A percentile compares a stretch with the other conserved stretches of the same genome.
phyloP scores from a whole-genome alignment of 2,113 vertebrate species.

The pig (Sus scrofa) region DNA sequence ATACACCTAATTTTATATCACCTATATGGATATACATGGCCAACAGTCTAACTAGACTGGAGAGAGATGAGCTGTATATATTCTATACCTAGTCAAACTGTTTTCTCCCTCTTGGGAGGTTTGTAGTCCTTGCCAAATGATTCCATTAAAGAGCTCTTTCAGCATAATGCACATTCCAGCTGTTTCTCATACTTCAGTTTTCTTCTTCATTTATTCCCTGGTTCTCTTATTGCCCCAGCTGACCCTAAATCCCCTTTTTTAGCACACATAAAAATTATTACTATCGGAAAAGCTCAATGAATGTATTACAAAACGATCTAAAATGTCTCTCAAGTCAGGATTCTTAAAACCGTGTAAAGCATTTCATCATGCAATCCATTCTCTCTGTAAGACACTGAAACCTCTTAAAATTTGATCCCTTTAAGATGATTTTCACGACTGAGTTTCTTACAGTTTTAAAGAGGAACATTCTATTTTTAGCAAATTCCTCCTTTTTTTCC shows the following conservation, averaged over 20 bases:
- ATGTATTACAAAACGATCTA: slow-evolving; percentile 29
- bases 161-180: not conserved
- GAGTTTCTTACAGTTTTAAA: not conserved
- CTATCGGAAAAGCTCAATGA: not conserved
- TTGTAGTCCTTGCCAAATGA: not conserved
- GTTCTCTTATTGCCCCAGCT: not conserved
- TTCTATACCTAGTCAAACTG: not conserved
- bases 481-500: not conserved
- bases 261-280: slow-evolving; percentile 30
- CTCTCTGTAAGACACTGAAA: not conserved
- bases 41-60: not conserved
- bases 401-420: not conserved
- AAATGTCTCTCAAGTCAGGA: not conserved
- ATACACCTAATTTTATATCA: not conserved
- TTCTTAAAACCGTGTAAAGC: not conserved
- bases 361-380: not conserved
- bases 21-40: not conserved
- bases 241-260: slow-evolving; percentile 10
- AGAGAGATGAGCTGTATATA: slow-evolving; percentile 50
- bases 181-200: slow-evolving; percentile 27
- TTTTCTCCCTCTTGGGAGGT: slow-evolving; percentile 11
- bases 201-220: not conserved
- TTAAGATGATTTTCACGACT: not conserved
- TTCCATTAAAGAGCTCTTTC: not conserved
- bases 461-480: not conserved